Evolutionary conservation across 2,888 invertebrate genomes (phyloP).

Genomic region (Mesorhabditis belari): DNA sequence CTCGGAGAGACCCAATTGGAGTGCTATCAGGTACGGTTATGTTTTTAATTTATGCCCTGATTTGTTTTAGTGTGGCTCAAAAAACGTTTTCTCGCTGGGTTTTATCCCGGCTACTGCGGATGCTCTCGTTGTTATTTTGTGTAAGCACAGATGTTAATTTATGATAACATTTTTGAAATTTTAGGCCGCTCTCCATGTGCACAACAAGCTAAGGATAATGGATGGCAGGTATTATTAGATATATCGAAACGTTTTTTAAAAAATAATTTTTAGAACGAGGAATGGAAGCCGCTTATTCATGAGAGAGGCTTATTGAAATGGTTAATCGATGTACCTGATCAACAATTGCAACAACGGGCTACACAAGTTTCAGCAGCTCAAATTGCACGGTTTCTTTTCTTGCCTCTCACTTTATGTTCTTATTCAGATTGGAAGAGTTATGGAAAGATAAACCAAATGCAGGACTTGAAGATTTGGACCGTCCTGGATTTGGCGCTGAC

Average conservation of each 20-base stretch:
- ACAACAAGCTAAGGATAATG: background rate
- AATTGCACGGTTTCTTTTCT: no score
- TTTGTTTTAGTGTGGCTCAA: constrained; percentile 73
- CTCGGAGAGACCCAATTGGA: constrained; percentile 93
- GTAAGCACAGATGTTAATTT: constrained; percentile 61
- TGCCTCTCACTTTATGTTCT: background rate
- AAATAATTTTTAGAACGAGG: constrained; percentile 52
- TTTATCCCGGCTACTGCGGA: constrained; percentile 87
- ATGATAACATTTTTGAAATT: no score
- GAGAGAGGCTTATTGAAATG: constrained; percentile 80
- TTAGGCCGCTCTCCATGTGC: no score
- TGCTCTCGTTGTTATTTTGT: constrained; percentile 64
- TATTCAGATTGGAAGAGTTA: constrained; percentile 93
- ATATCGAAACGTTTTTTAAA: background rate
- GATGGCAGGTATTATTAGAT: background rate
- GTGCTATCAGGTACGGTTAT: constrained; percentile 71
- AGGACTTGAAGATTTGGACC: constrained; percentile 92
- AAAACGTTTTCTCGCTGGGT: constrained; percentile 94
- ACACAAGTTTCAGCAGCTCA: constrained; percentile 93
- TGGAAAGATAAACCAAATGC: constrained; percentile 99
- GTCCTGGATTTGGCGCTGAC: constrained; percentile 94
- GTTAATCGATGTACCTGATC: constrained; percentile 93
- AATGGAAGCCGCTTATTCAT: constrained; percentile 60
- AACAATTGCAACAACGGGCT: constrained; percentile 87
- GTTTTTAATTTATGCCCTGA: background rate